These are phyloP conservation scores for Tyrannus savana DNA, from an alignment of 2,113 vertebrate species.

Conservation along the genomic window DNA sequence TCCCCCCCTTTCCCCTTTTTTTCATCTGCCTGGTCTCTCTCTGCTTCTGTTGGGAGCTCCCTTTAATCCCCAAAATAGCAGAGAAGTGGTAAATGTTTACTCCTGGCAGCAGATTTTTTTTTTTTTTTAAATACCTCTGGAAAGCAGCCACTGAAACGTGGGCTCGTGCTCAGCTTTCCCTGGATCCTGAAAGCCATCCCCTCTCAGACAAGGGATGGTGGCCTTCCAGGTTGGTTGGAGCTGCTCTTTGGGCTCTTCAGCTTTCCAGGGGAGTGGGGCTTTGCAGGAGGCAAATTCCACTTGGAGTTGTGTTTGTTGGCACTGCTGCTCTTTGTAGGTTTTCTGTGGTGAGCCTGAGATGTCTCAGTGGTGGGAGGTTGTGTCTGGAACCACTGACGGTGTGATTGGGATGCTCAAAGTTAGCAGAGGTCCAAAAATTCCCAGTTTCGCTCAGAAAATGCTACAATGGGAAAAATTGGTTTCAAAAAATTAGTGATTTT, in stretches of 20 bases:
- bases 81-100: not conserved
- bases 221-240: not conserved
- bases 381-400: not conserved
- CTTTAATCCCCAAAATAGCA: not conserved
- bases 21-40: not conserved
- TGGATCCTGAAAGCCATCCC: not conserved
- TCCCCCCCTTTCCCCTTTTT: not conserved
- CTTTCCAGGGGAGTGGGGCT: not conserved
- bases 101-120: not conserved
- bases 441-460: not conserved
- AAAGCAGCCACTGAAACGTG: not conserved
- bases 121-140: not conserved
- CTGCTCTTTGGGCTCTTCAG: not conserved
- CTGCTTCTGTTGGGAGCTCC: not conserved
- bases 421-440: not conserved
- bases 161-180: rapidly evolving
- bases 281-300: not conserved
- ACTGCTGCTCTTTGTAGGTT: not conserved
- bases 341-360: not conserved
- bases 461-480: rapidly evolving
- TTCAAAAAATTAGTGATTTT: not conserved
- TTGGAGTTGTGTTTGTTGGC: not conserved
- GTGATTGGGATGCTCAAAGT: not conserved
- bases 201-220: not conserved
- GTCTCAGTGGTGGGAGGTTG: rapidly evolving